phyloP scores from a whole-genome alignment of 2,113 vertebrate genomes.

The Xenus cinereus region DNA sequence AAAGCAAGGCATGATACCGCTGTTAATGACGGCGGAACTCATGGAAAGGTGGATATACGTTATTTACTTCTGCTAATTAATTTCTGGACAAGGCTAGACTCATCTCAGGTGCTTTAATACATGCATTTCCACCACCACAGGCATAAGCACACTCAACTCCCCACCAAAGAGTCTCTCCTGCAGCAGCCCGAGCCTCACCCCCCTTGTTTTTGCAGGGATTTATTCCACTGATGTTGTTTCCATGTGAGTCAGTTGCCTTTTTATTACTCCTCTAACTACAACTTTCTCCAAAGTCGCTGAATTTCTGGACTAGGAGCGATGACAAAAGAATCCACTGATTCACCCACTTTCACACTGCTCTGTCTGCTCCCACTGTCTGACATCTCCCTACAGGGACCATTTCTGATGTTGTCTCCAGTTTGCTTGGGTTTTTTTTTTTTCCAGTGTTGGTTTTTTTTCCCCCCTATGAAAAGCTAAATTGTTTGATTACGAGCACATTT shows the following conservation, averaged over 20 bases:
- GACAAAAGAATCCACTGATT: constrained; percentile 30
- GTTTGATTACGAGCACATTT: neutral
- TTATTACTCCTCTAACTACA: constrained; percentile 40
- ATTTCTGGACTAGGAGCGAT: neutral
- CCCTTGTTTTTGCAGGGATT: neutral
- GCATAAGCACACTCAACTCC: neutral
- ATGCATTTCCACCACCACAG: neutral
- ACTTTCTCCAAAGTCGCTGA: neutral
- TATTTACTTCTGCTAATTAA: neutral
- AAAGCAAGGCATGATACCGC: neutral
- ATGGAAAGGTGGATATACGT: neutral
- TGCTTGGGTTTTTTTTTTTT: neutral
- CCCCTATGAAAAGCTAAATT: neutral
- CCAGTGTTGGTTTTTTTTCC: neutral
- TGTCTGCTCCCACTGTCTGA: neutral
- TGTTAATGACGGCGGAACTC: neutral
- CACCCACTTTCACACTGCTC: neutral
- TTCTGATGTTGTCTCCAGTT: neutral
- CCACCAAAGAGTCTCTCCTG: neutral
- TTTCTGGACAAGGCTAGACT: neutral
- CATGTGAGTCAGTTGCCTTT: constrained; percentile 45
- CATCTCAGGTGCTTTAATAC: neutral
- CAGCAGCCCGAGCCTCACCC: neutral
- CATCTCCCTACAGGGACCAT: constrained; percentile 9
- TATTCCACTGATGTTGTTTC: constrained; percentile 48